Evolutionary conservation across 2,888 invertebrate species (phyloP).

Genomic region (Labia minor): DNA sequence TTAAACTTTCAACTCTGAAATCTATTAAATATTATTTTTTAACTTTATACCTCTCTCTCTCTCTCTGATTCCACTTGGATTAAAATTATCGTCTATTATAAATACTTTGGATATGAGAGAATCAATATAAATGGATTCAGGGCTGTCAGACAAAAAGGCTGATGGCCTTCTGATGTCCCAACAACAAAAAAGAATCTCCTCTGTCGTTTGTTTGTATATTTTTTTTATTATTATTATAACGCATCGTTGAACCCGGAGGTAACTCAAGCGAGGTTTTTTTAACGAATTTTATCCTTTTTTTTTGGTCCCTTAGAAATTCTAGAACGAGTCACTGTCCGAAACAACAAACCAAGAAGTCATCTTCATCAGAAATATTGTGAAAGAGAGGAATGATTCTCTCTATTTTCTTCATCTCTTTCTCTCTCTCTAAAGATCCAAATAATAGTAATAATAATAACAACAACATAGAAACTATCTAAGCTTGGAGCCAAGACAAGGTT

Average conservation of each 20-base stretch:
- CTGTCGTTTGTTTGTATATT: not conserved
- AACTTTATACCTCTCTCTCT: no score
- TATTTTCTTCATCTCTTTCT: no score
- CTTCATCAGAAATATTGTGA: not conserved
- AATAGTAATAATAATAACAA: no score
- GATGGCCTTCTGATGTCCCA: conserved; percentile 1
- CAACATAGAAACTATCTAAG: no score
- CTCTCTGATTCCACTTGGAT: no score
- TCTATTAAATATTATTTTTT: no score
- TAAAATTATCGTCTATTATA: no score
- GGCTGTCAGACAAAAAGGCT: not conserved
- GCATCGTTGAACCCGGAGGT: not conserved
- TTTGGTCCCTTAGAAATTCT: not conserved
- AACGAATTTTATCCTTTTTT: not conserved
- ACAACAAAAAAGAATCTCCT: not conserved
- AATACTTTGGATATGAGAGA: no score
- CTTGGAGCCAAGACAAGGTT: no score
- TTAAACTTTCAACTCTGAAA: no score
- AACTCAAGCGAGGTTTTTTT: conserved; percentile 13
- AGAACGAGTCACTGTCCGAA: not conserved
- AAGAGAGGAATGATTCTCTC: not conserved
- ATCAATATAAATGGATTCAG: no score
- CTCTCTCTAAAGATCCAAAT: no score
- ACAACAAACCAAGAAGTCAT: not conserved
- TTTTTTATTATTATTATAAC: conserved; percentile 2